Evolutionary conservation across 1,140 invertebrate genomes (phyloP), one percentile per base, ranked within the genome.

Genomic region (Plodia interpunctella): DNA sequence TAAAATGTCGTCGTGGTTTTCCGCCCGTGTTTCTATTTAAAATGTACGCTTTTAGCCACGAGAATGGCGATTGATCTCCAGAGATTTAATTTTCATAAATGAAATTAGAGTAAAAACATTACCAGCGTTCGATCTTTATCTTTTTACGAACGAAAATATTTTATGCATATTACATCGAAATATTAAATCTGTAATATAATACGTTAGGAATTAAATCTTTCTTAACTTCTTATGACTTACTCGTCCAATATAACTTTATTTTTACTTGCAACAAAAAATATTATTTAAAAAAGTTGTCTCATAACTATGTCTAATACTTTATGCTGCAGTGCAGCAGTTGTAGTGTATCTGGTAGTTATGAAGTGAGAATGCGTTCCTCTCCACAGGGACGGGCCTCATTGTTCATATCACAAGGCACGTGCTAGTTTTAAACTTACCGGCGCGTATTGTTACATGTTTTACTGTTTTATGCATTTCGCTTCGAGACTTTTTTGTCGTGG

Each of bases 401-500:
- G 38, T 44, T 44, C 38, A 15, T 2, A 44, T 44, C 38, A 44
- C 38, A 44, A 44, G 13, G 13, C 13, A 44, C 38, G 38, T 44
- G 38, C 38, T 44, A 44, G 38, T 44, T 44, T 44, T 15, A 44
- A 44, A 44, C 38, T 44, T 2, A 44, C 38, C 38, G n/a, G 4
- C 38, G 38, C 38, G 15, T 15, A 15, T 44, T 44, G 38, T 44
- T 17, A 15, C 13, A 44, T 44, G 30, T 32, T 65, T 65, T 61
- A 53, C 52, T 55, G 51, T 28, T 57, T 35, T 51, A 61, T 49
- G 53, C 8, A 55, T 63, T 50, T 17, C n/a, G 5, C n/a, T 44
- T 4, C 1, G 13, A 17, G 5, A n/a, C 15, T 44, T 44, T 44
- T n/a, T 15, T 44, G 21, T 25, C 2, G 21, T 25, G 6, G 6